These are phyloP conservation scores for Epinotia bilunana DNA, from an alignment of 2,888 invertebrate genomes.

Conservation along the genomic window DNA sequence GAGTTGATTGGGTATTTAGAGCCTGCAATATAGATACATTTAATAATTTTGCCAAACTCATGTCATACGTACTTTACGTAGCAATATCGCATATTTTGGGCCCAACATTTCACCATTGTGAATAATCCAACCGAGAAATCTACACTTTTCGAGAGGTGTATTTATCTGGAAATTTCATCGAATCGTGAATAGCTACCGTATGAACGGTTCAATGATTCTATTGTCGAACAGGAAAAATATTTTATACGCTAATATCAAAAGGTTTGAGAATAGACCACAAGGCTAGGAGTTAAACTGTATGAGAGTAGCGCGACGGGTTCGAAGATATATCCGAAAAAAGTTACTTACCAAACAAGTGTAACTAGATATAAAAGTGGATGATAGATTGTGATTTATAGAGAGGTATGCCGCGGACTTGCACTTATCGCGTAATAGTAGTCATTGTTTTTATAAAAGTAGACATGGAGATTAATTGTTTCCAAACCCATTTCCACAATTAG, in stretches of 20 bases:
- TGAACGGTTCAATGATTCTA: conserved; percentile 32
- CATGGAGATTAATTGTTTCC: not conserved
- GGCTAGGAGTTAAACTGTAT: conserved; percentile 45
- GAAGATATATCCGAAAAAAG: conserved; percentile 61
- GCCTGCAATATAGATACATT: not conserved
- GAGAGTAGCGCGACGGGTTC: conserved; percentile 53
- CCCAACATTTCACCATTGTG: conserved; percentile 11
- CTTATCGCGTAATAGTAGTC: conserved; percentile 22
- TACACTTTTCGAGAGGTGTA: conserved; percentile 28
- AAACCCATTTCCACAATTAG: not conserved
- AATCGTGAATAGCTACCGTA: conserved; percentile 32
- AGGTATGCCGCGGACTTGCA: conserved; percentile 7
- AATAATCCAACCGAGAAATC: conserved; percentile 34
- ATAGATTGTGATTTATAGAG: conserved; percentile 18
- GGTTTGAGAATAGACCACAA: conserved; percentile 51
- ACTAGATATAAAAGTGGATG: conserved; percentile 49
- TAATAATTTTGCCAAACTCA: not conserved
- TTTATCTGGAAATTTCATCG: conserved; percentile 34
- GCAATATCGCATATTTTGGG: not conserved
- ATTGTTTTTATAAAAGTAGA: not conserved
- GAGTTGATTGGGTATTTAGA: not conserved
- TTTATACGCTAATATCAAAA: conserved; percentile 36
- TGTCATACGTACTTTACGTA: not conserved
- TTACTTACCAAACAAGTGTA: conserved; percentile 60
- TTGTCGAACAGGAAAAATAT: conserved; percentile 41